phyloP scores from a whole-genome alignment of 2,797 vertebrate species.

The Leuciscus waleckii region DNA sequence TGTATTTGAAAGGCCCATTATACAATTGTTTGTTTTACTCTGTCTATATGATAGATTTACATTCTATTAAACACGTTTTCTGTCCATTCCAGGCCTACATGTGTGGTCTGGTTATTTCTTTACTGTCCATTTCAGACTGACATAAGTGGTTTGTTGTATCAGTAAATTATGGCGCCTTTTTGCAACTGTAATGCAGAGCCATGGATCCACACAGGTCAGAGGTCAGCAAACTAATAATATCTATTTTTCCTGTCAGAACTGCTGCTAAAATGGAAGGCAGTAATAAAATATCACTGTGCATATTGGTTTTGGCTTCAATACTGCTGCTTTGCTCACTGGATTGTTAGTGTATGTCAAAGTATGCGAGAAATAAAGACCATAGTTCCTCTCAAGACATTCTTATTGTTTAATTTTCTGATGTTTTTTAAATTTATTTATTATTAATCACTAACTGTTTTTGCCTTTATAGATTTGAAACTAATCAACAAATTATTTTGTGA shows the following conservation, averaged over 20 bases:
- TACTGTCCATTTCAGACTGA: background rate
- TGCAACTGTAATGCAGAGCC: background rate
- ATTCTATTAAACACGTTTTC: slow-evolving; percentile 1
- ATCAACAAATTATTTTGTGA: background rate
- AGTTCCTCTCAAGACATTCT: slow-evolving; percentile 6
- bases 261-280: background rate
- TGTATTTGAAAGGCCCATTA: slow-evolving; percentile 2
- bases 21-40: background rate
- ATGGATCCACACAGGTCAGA: slow-evolving; percentile 3
- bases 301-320: background rate
- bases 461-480: slow-evolving; percentile 15
- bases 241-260: background rate
- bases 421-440: no score
- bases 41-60: background rate
- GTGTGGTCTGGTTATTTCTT: slow-evolving; percentile 11
- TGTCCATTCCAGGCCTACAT: slow-evolving; percentile 16
- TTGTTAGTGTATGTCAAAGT: slow-evolving; percentile 18
- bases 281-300: background rate
- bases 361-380: background rate
- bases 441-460: background rate
- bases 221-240: background rate
- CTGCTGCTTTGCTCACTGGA: background rate
- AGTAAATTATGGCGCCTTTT: background rate
- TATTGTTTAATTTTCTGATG: background rate
- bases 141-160: background rate